These are phyloP conservation scores for Falco cherrug DNA, from an alignment of 2,797 vertebrate species.

Conservation along the genomic window DNA sequence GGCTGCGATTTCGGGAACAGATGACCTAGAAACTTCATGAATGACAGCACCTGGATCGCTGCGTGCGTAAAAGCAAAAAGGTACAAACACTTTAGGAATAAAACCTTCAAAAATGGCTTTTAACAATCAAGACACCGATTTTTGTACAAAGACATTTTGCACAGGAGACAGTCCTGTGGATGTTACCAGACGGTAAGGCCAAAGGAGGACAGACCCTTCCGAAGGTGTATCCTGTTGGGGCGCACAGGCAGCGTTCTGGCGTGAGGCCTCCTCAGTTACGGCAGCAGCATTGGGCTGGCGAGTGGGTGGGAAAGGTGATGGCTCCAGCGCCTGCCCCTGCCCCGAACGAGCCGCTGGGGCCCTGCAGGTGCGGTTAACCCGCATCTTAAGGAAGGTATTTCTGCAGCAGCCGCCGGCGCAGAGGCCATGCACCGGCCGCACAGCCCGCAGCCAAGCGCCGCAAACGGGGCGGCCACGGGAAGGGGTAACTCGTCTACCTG, in stretches of 20 bases:
- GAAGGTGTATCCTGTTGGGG: not conserved
- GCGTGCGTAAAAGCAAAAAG: fast-evolving
- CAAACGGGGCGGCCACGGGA: fast-evolving
- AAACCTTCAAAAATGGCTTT: not conserved
- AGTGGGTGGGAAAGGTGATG: not conserved
- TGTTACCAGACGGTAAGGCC: not conserved
- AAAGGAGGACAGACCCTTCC: not conserved
- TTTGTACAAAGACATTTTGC: not conserved
- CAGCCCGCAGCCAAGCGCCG: not conserved
- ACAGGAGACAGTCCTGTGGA: not conserved
- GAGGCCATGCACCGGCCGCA: fast-evolving
- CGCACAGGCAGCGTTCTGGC: fast-evolving
- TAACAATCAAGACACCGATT: not conserved
- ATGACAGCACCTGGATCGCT: fast-evolving
- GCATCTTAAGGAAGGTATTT: not conserved
- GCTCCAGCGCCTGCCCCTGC: not conserved
- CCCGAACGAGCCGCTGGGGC: not conserved
- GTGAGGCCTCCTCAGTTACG: fast-evolving
- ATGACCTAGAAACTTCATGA: not conserved
- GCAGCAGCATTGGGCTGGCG: not conserved
- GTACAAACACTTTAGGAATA: not conserved
- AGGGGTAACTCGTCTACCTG: not conserved
- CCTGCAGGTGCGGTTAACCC: not conserved
- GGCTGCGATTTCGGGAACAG: not conserved
- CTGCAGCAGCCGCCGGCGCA: not conserved